phyloP scores from a whole-genome alignment of 2,888 invertebrate species.

The Watsonalla cultraria region DNA sequence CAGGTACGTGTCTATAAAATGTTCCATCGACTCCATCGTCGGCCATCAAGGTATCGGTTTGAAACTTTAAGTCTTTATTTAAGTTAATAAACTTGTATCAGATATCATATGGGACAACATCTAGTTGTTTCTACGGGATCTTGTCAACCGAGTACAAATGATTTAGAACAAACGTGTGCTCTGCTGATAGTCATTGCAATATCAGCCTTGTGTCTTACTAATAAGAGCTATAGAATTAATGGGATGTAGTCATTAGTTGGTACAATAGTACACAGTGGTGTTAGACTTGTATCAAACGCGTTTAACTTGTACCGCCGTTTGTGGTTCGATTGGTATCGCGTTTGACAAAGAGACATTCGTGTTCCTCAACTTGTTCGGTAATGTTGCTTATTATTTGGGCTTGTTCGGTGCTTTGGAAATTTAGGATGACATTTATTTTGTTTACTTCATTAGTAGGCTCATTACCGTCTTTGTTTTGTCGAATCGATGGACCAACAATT shows the following conservation, averaged over 20 bases:
- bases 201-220: slow-evolving; percentile 5
- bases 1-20: slow-evolving; percentile 36
- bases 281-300: slow-evolving; percentile 21
- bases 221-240: neutral
- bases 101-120: slow-evolving; percentile 12
- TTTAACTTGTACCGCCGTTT: slow-evolving; percentile 23
- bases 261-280: slow-evolving; percentile 18
- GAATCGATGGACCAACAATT: no score
- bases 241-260: neutral
- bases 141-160: slow-evolving; percentile 24
- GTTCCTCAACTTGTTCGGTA: slow-evolving; percentile 22
- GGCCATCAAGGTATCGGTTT: slow-evolving; percentile 15
- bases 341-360: slow-evolving; percentile 34
- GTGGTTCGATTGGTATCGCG: slow-evolving; percentile 32
- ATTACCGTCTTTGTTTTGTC: no score
- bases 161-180: slow-evolving; percentile 2
- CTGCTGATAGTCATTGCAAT: neutral
- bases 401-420: slow-evolving; percentile 23
- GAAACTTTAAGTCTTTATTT: slow-evolving; percentile 20
- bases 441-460: no score
- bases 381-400: slow-evolving; percentile 15
- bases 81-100: slow-evolving; percentile 19
- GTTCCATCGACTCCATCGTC: slow-evolving; percentile 9
- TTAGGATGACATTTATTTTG: neutral
- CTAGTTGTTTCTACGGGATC: slow-evolving; percentile 17